Base-by-base conservation (phyloP, 2,888 invertebrate genomes). In the Ecliptopera silaceata region DNA sequence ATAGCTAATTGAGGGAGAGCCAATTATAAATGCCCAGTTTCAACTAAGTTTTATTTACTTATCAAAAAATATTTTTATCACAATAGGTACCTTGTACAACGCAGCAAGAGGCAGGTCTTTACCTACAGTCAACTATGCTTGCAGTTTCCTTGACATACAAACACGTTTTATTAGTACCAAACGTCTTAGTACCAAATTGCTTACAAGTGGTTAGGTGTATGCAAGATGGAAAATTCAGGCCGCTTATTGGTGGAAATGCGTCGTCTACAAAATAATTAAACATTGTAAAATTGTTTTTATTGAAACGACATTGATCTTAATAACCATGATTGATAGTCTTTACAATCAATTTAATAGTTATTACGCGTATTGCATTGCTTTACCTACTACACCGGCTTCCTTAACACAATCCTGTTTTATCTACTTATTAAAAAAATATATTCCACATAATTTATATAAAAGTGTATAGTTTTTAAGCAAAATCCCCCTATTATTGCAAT, bases 281-380 rank as follows among this genome's bases (percentile, higher is more conserved):
- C 72, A 69, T 68, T 56, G 77, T 49, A 54, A 31, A 79, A 64
- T 70, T 72, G 71, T 64, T 69, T 56, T 73, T 75, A 86, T 86
- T 80, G 84, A 83, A 86, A 75, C 79, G 86, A 77, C 86, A 87
- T 87, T 87, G 85, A 69, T 54, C 62, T 61, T 78, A 75, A 80
- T 78, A 74, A 79, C 77, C 66, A 73, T 65, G 69, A 71, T 76
- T 73, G 79, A 77, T 73, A 68, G 36, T 15, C 13, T 36, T 36
- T 36, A 36, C 8, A 1, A 18, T 1, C 11, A n/a, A 20, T 10
- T 39, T 2, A 3, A 17, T 39, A 15, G 3, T 4, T 13, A 4
- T 13, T 34, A 34, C 13, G 32, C 32, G 4, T 3, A 32, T 32
- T 3, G 34, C 6, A 13, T 13, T 6, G 5, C 36, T 36, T 15